These are phyloP conservation scores for Varanus salvator DNA, from an alignment of 2,113 vertebrate species.

Conservation along the genomic window DNA sequence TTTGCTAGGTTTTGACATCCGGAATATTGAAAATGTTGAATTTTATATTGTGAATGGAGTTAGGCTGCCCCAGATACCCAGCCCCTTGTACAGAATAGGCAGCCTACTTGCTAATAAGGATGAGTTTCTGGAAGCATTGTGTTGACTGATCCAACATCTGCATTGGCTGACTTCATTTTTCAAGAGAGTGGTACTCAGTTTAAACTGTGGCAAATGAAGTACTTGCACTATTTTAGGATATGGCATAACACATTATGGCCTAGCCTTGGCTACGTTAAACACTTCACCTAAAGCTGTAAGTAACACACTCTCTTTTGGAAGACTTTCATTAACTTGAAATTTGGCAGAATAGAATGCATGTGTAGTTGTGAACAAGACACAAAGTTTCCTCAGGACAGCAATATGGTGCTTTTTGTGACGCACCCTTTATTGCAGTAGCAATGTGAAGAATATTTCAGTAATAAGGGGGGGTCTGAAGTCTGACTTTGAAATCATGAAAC, in stretches of 20 bases:
- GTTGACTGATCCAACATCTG: background rate
- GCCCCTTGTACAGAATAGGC: background rate
- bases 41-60: background rate
- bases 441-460: background rate
- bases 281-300: background rate
- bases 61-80: background rate
- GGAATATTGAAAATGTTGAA: too few species aligned
- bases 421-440: background rate
- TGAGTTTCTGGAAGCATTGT: background rate
- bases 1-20: background rate
- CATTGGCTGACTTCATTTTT: background rate
- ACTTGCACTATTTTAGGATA: background rate
- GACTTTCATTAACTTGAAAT: background rate
- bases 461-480: background rate
- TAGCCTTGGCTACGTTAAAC: background rate
- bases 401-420: background rate
- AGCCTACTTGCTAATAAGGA: background rate
- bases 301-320: background rate
- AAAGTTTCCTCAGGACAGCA: background rate
- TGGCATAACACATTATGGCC: background rate
- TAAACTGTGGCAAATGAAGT: background rate
- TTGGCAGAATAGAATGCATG: background rate
- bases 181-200: background rate
- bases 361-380: background rate
- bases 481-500: background rate